These are phyloP conservation scores for Netelia fuscicornis DNA, from an alignment of 2,888 invertebrate genomes.

Conservation along the genomic window DNA sequence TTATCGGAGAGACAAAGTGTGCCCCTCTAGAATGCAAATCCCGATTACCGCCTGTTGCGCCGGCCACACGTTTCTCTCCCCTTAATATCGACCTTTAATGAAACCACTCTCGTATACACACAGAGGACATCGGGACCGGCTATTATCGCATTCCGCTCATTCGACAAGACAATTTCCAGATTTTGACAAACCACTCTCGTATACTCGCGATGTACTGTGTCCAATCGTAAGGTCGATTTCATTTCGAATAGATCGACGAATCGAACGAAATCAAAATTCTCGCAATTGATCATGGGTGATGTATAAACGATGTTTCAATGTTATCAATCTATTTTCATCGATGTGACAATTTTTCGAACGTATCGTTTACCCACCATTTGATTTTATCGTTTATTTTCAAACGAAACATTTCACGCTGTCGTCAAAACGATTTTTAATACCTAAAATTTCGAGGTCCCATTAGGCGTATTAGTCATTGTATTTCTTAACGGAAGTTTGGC, in stretches of 20 bases:
- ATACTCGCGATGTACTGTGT: not conserved
- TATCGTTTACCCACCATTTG: not conserved
- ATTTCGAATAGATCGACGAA: not conserved
- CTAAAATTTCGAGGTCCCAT: not conserved
- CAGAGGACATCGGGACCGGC: slow-evolving; percentile 10
- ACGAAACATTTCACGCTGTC: not conserved
- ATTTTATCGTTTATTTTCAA: too few species aligned
- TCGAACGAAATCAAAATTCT: not conserved
- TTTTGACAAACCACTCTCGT: slow-evolving; percentile 43
- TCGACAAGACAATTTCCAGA: slow-evolving; percentile 47
- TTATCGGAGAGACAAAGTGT: slow-evolving; percentile 73
- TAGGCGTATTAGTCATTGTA: slow-evolving; percentile 20
- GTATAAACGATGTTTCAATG: not conserved
- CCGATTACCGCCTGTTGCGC: slow-evolving; percentile 71
- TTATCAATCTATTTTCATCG: not conserved
- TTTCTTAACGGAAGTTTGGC: slow-evolving; percentile 7
- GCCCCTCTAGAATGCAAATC: slow-evolving; percentile 71
- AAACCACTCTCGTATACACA: slow-evolving; percentile 39
- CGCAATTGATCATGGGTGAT: not conserved
- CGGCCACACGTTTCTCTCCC: slow-evolving; percentile 61
- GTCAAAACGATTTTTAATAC: slow-evolving; percentile 2
- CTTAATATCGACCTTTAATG: slow-evolving; percentile 64
- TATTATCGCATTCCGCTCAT: slow-evolving; percentile 53
- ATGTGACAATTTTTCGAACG: not conserved
- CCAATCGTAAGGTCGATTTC: not conserved